Evolutionary conservation across 2,888 invertebrate species (phyloP), one percentile per base, ranked within the genome.

Genomic region (Heliconius ismenius): DNA sequence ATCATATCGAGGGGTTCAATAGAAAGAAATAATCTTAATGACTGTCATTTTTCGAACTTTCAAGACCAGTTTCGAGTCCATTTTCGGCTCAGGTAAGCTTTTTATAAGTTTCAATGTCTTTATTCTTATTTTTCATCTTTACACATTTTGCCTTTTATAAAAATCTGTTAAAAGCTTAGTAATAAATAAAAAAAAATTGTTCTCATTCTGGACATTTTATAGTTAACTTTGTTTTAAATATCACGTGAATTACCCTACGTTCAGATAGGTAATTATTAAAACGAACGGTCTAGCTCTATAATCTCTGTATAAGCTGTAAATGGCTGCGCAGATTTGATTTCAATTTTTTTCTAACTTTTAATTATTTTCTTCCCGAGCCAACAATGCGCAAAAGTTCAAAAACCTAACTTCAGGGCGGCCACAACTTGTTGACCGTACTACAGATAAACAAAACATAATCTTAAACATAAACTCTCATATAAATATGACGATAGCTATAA

Each of bases 51-150:
- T 64, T 32, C 18, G 28, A 32, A 32, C 18, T 64, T 64, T 64
- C 15, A 64, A 28, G 43, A 13, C 13, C 43, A 15, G 13, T 43
- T 43, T 36, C 21, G 13, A 64, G 32, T 36, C 64, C n/a, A 64
- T 64, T 64, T 64, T 64, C 32, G 36, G 64, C 36, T 64, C 64
- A 64, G 64, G 36, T 64, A 64, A 64, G 36, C 64, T 64, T 64
- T 64, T 64, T 64, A 10, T 21, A 64, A 64, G 21, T 24, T 26
- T 60, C 24, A 60, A 60, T n/a, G 63, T 28, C 63, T 21, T 64
- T 32, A 64, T 64, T 64, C 63, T 64, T n/a, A 32, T 32, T 32
- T 64, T 32, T 32, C 10, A 28, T 6, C 7, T 24, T 24, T 11
- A 32, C 32, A 7, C 1, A 32, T 60, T 32, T 18, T 32, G 6